Percentiles rank a stretch among this genome's conserved stretches.
Conservation (phyloP, 1,140 invertebrate genomes). For the Diachasmimorpha longicaudata region DNA sequence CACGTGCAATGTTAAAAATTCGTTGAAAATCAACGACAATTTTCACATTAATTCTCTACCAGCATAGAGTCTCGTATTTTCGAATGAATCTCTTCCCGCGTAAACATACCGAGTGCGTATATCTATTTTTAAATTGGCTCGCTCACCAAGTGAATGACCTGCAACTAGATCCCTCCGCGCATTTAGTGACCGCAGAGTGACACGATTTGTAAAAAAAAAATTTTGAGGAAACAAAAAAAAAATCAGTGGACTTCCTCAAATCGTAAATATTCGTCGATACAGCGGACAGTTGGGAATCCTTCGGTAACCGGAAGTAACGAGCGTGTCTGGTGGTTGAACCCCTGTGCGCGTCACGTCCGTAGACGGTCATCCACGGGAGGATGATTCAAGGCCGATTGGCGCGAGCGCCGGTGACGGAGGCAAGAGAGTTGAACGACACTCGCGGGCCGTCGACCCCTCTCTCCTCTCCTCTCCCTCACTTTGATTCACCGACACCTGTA, state of each 20-base stretch:
- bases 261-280: background rate
- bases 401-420: conserved; percentile 38
- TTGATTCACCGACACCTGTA: background rate
- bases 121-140: conserved; percentile 62
- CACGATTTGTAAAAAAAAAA: background rate
- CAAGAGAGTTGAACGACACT: conserved; percentile 52
- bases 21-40: too few relatives aligned
- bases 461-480: conserved; percentile 4
- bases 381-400: conserved; percentile 53
- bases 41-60: too few relatives aligned
- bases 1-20: too few relatives aligned
- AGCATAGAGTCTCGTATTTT: background rate
- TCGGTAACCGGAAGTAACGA: conserved; percentile 44
- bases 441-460: conserved; percentile 52
- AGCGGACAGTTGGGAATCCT: background rate
- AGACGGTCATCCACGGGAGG: conserved; percentile 40
- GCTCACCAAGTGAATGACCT: conserved; percentile 62
- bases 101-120: conserved; percentile 33
- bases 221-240: background rate
- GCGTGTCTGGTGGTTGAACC: conserved; percentile 43
- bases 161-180: conserved; percentile 51
- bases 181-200: conserved; percentile 15
- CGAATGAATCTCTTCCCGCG: background rate
- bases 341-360: conserved; percentile 34
- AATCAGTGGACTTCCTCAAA: background rate